These are phyloP conservation scores for Peromyscus californicus DNA, from an alignment of 2,113 vertebrate genomes.

Conservation along the genomic window DNA sequence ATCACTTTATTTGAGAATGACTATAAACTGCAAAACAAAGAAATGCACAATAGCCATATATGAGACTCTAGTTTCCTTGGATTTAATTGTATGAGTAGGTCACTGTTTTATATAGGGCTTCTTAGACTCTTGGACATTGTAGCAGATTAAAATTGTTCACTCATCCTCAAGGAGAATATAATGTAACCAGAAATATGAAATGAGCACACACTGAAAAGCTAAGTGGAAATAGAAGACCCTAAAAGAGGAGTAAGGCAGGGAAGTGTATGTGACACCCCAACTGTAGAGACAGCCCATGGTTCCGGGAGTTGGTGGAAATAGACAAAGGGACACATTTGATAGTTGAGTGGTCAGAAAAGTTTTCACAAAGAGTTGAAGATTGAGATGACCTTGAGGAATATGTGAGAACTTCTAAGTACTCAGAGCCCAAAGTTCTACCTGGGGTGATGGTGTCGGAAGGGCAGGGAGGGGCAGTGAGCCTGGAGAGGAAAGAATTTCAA, in stretches of 20 bases:
- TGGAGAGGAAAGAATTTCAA: neutral
- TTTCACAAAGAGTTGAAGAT: neutral
- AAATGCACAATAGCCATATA: neutral
- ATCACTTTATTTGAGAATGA: conserved; percentile 51
- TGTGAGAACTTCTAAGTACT: neutral
- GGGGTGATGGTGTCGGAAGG: neutral
- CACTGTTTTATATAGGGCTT: neutral
- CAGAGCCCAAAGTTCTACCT: fast-evolving
- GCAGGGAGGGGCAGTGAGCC: fast-evolving
- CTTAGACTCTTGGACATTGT: neutral
- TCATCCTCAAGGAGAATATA: conserved; percentile 9
- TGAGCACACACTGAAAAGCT: neutral
- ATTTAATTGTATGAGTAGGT: neutral
- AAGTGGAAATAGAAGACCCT: neutral
- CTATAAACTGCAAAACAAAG: conserved; percentile 2
- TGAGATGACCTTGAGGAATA: neutral
- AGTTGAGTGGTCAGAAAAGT: neutral
- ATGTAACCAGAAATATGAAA: neutral
- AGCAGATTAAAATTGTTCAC: conserved; percentile 38
- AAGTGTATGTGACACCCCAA: neutral
- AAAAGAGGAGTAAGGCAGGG: neutral
- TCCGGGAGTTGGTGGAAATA: neutral
- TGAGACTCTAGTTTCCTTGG: neutral
- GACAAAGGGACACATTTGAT: neutral
- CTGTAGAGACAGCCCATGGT: neutral